phyloP scores from a whole-genome alignment of 2,113 vertebrate genomes.

The Silurus meridionalis region DNA sequence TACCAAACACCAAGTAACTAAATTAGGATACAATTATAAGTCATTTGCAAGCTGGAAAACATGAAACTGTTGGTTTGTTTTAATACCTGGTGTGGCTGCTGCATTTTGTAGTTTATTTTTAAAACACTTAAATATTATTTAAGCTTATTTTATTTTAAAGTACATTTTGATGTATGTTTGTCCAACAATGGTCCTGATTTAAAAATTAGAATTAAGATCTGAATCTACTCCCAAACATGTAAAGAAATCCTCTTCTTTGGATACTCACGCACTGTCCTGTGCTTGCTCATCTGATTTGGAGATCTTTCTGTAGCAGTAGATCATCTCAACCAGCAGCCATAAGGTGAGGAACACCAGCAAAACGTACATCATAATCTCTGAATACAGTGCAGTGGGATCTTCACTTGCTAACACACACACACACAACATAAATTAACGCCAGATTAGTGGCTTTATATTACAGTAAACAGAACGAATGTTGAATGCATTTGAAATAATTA shows the following conservation, averaged over 20 bases:
- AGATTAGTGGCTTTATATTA: constrained; percentile 2
- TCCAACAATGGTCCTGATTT: too few relatives aligned
- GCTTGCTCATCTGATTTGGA: constrained; percentile 88
- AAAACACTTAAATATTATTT: too few relatives aligned
- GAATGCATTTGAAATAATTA: not conserved
- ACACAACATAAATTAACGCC: constrained; percentile 10
- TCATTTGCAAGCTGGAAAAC: too few relatives aligned
- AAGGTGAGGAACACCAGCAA: constrained; percentile 93
- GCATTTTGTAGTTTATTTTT: too few relatives aligned
- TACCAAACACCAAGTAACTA: too few relatives aligned
- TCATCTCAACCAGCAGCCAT: constrained; percentile 95
- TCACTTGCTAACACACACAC: constrained; percentile 71
- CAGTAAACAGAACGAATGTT: not conserved
- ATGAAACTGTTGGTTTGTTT: too few relatives aligned
- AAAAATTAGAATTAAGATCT: not conserved
- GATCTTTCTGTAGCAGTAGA: constrained; percentile 98
- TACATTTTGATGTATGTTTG: too few relatives aligned
- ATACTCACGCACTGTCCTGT: constrained; percentile 90
- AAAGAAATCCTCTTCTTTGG: not conserved
- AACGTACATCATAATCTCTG: constrained; percentile 98
- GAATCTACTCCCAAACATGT: not conserved
- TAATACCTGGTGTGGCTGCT: too few relatives aligned
- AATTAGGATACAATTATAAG: too few relatives aligned
- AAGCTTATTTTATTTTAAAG: too few relatives aligned
- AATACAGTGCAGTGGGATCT: constrained; percentile 86